Base-by-base conservation (phyloP, 1,140 invertebrate genomes). In the Sycobia sp. region DNA sequence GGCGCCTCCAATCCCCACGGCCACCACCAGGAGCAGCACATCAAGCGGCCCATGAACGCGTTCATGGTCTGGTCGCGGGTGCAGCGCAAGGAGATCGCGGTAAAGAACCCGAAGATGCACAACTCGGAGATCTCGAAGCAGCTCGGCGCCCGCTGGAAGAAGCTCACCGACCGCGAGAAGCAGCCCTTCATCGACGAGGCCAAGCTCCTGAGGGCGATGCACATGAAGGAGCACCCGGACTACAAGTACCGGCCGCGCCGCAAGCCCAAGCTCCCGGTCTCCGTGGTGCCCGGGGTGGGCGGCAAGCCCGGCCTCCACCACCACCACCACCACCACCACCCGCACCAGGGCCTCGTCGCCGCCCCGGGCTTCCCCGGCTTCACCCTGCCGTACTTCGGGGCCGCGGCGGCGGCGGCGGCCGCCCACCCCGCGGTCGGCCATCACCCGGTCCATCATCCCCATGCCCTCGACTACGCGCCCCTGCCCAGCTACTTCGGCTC, bases 1-100 rank as follows among this genome's bases (percentile, higher is more conserved):
- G 27, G 18, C 8, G 23, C 23, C 14, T n/a, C n/a, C n/a, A n/a
- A n/a, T n/a, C n/a, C n/a, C n/a, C n/a, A n/a, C n/a, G n/a, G n/a
- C n/a, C n/a, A n/a, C n/a, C n/a, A n/a, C 29, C 86, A 83, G 18
- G 87, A 90, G 70, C 59, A 82, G 73, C 76, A 90, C 11, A 96
- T 99, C 14, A 99, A 99, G 79, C 84, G 97, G 39, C 97, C 97
- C 0, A 99, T 99, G 97, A 99, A 99, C 83, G 96, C 97, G 8
- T 99, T 99, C 80, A 99, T 99, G 96, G 97, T 99, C 9, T 99
- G 97, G 97, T 97, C 95, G 3, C 83, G 97, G 0, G 96, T 96
- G 0, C 96, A 98, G 76, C 84, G 97, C 49, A 87, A 97, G 64
- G 98, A 99, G 84, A 99, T 99, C 92, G 96, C 97, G 0, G 93